Base-by-base conservation (phyloP, 2,113 vertebrate species). In the Poeciliopsis prolifica region DNA sequence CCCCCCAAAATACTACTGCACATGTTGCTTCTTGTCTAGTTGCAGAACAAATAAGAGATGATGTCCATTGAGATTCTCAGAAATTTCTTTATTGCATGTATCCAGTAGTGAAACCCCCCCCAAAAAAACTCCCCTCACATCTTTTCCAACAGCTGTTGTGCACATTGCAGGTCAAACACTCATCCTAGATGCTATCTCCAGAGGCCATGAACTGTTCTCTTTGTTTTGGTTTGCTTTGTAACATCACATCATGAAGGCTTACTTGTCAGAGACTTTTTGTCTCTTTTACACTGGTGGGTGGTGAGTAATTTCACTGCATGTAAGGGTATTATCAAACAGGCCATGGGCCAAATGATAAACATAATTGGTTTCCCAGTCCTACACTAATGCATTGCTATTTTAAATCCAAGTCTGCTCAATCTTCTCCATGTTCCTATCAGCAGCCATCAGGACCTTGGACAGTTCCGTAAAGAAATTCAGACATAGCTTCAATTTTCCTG, bases 341-440 rank as follows among this genome's bases (percentile, higher is more conserved):
- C 86, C 87, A 83, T 75, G 79, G 88, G 89, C 84, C 88, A 89
- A 86, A 88, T 86, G 83, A 90, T 91, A 83, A 85, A 90, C 81
- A 91, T 89, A 91, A 92, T 90, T 91, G 87, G 79, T 86, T 90
- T 77, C 81, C 78, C 67, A 51, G 66, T 83, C 68, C 68, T 64
- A 70, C 77, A 75, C 72, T 73, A 70, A 81, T 77, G 79, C 78
- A 19, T 65, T 58, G 80, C 73, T 81, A 83, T 83, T 86, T 83
- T 76, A 81, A 82, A 86, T 79, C 82, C 65, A 73, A 61, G 85
- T 81, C 79, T 75, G 71, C 83, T 35, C 24, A 61, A 74, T 74
- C 60, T 65, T 71, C 79, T 74, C 75, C 29, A 22, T 69, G 71
- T 86, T 77, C 78, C 75, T 79, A 83, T 88, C 86, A 80, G 73